Evolutionary conservation across 1,140 invertebrate species (phyloP), one percentile per base, ranked within the genome.

Genomic region (Anadara kagoshimensis): DNA sequence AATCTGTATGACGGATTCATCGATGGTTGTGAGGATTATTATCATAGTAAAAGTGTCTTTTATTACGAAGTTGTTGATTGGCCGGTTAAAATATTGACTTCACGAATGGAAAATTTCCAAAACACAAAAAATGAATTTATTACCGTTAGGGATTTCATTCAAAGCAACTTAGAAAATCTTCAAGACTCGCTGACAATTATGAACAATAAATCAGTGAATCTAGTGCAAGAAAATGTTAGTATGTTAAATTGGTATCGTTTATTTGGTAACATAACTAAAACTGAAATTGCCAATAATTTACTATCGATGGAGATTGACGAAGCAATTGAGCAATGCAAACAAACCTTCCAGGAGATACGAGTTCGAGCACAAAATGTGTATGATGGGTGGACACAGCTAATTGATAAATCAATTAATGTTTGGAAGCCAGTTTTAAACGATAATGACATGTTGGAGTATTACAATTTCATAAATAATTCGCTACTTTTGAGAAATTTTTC

Each of bases 371-470:
- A 81, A 43, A 69, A 67, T 43, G 53, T 85, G 29, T 81, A 70
- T 57, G 83, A 85, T 53, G 69, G 68, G 24, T 83, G 80, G 82
- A 74, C 58, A 16, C 26, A 61, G 8, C 45, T 86, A 1, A 51
- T 56, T 0, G n/a, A 43, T 0, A 49, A 56, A 5, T 75, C 62
- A 7, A 58, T 36, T 5, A 44, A 56, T 22, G 82, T 85, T 24
- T 86, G 85, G 85, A 29, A 65, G 16, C 44, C 44, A 0, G 70
- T 83, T 12, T 24, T 84, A 5, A 57, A 78, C 7, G 83, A 86
- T 57, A 69, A 76, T 16, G 76, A 84, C 45, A 74, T 79, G 69
- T 18, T 69, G 3, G 75, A 80, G 5, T 86, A 86, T 67, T 85
- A 84, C 65, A 22, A 67, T 1, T 83, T 69, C 54, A 75, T 61